Conservation (phyloP, 1,140 invertebrate genomes). For the Drosophila asahinai region DNA sequence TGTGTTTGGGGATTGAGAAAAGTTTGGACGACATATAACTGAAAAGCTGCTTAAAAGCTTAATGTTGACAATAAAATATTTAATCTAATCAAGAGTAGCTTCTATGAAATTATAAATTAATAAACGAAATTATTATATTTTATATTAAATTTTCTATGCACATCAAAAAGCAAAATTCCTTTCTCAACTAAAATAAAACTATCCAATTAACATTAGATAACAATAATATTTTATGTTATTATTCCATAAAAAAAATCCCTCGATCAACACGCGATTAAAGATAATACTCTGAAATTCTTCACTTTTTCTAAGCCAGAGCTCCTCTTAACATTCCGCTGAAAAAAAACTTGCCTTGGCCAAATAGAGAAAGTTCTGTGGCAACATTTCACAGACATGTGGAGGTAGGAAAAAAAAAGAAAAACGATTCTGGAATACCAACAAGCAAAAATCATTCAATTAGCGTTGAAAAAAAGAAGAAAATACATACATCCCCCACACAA, state of each 20-base stretch:
- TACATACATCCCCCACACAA: constrained; percentile 19
- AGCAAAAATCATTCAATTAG: constrained; percentile 55
- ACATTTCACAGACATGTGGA: constrained; percentile 5
- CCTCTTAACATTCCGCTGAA: background rate
- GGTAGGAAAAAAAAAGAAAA: constrained; percentile 27
- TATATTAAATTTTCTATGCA: no score
- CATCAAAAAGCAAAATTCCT: background rate
- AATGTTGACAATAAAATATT: no score
- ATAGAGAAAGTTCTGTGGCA: constrained; percentile 45
- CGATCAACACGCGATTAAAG: constrained; percentile 23
- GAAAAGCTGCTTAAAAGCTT: no score
- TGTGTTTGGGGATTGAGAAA: no score
- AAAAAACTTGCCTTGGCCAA: constrained; percentile 38
- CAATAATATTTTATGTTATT: background rate
- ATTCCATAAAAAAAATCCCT: constrained; percentile 5
- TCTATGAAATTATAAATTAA: no score
- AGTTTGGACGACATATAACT: no score
- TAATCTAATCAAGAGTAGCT: no score
- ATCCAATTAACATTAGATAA: constrained; percentile 1
- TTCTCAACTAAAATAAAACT: no score
- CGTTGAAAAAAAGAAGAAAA: constrained; percentile 6
- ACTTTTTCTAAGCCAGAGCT: constrained; percentile 15
- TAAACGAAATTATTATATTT: no score
- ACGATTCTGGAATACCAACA: constrained; percentile 42
- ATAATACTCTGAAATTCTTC: constrained; percentile 22